phyloP scores from a whole-genome alignment of 2,888 invertebrate species.

The Lepas anatifera region DNA sequence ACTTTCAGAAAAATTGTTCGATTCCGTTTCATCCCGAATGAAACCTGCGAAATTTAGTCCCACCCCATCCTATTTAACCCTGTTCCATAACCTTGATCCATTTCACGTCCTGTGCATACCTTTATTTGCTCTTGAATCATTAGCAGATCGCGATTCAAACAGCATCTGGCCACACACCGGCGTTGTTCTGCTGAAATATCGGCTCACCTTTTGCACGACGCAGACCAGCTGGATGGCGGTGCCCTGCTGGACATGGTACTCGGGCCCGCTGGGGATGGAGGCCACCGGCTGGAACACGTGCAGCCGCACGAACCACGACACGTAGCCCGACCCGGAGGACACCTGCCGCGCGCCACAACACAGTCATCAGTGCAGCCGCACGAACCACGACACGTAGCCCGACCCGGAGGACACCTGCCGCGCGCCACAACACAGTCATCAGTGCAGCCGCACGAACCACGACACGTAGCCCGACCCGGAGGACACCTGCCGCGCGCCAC shows the following conservation, averaged over 20 bases:
- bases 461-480: neutral
- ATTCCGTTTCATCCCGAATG: no score
- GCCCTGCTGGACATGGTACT: neutral
- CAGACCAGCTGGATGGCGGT: neutral
- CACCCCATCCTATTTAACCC: no score
- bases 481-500: neutral
- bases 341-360: neutral
- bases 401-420: neutral
- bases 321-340: neutral
- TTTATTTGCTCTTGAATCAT: no score
- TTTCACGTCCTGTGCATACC: no score
- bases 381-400: neutral
- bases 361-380: neutral
- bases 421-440: no score
- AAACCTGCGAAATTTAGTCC: no score
- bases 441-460: neutral
- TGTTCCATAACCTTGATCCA: no score
- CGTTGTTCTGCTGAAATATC: no score
- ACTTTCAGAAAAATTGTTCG: no score
- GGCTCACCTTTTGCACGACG: neutral
- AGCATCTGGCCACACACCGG: no score
- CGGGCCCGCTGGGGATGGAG: neutral
- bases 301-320: neutral
- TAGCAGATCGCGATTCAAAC: no score
- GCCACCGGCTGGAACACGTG: constrained; percentile 3